Conservation (phyloP, 2,888 invertebrate species). For the Aromia moschata region DNA sequence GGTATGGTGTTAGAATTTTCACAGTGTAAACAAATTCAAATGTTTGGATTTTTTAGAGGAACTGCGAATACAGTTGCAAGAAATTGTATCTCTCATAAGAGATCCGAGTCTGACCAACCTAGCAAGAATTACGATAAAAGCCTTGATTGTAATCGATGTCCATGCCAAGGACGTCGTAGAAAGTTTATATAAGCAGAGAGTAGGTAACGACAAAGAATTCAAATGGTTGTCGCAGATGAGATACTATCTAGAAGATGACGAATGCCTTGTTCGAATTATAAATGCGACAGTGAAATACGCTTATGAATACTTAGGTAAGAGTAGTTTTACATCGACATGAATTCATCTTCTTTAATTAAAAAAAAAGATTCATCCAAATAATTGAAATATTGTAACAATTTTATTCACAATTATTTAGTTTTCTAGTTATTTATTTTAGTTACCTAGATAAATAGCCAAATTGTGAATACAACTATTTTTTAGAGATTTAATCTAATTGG, state of each 20-base stretch:
- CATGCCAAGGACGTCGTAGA: slow-evolving; percentile 85
- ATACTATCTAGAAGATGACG: slow-evolving; percentile 78
- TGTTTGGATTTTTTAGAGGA: slow-evolving; percentile 6
- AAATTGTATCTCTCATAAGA: slow-evolving; percentile 78
- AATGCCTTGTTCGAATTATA: slow-evolving; percentile 76
- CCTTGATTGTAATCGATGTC: slow-evolving; percentile 85
- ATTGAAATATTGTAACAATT: too few relatives aligned
- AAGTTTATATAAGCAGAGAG: slow-evolving; percentile 71
- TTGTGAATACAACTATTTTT: too few relatives aligned
- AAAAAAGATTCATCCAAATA: too few relatives aligned
- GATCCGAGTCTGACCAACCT: slow-evolving; percentile 76
- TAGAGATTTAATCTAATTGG: too few relatives aligned
- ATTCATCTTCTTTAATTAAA: not conserved
- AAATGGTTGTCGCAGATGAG: slow-evolving; percentile 83
- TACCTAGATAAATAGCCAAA: too few relatives aligned
- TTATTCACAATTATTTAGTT: too few relatives aligned
- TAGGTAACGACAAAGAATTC: slow-evolving; percentile 79
- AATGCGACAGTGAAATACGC: slow-evolving; percentile 83
- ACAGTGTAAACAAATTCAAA: not conserved
- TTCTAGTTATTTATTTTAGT: too few relatives aligned
- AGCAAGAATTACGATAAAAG: slow-evolving; percentile 80
- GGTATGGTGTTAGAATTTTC: slow-evolving; percentile 41
- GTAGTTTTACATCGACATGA: not conserved
- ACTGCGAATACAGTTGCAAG: slow-evolving; percentile 69
- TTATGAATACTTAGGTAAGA: slow-evolving; percentile 80